These are phyloP conservation scores for Caenorhabditis panamensis DNA, from an alignment of 2,888 invertebrate genomes.

Conservation along the genomic window DNA sequence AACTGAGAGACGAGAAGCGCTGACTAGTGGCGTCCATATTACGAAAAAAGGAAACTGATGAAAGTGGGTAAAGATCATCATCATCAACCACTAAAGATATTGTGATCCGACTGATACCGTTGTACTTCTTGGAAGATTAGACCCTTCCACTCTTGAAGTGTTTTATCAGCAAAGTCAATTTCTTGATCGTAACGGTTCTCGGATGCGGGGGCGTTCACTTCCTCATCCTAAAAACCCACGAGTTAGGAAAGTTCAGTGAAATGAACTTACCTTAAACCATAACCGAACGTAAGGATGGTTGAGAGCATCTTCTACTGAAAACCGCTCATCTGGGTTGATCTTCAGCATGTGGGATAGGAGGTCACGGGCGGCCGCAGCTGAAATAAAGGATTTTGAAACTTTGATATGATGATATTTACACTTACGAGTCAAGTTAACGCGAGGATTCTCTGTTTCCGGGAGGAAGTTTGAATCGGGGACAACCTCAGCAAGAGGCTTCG, in stretches of 20 bases:
- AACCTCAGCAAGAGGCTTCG: constrained; percentile 54
- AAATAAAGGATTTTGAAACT: constrained; percentile 49
- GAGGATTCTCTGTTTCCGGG: constrained; percentile 65
- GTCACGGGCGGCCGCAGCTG: constrained; percentile 94
- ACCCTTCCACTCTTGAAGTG: constrained; percentile 98
- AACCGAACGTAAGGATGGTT: constrained; percentile 98
- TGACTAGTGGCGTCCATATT: too few species aligned
- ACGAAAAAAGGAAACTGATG: not conserved
- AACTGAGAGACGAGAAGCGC: not conserved
- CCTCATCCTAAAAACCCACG: constrained; percentile 82
- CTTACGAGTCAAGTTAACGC: constrained; percentile 69
- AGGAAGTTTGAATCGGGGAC: constrained; percentile 67
- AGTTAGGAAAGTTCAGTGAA: not conserved
- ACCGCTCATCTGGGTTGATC: constrained; percentile 97
- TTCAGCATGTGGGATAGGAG: constrained; percentile 97
- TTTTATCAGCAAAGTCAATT: constrained; percentile 98
- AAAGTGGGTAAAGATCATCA: not conserved
- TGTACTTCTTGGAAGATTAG: constrained; percentile 98
- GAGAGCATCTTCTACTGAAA: constrained; percentile 97
- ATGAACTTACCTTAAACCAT: constrained; percentile 93
- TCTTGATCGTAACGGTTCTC: constrained; percentile 95
- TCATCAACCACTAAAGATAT: constrained; percentile 71
- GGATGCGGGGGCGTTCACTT: constrained; percentile 98
- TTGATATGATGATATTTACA: too few species aligned
- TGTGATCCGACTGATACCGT: constrained; percentile 90